Evolutionary conservation across 2,797 vertebrate species (phyloP).

Genomic region (Myotis myotis): DNA sequence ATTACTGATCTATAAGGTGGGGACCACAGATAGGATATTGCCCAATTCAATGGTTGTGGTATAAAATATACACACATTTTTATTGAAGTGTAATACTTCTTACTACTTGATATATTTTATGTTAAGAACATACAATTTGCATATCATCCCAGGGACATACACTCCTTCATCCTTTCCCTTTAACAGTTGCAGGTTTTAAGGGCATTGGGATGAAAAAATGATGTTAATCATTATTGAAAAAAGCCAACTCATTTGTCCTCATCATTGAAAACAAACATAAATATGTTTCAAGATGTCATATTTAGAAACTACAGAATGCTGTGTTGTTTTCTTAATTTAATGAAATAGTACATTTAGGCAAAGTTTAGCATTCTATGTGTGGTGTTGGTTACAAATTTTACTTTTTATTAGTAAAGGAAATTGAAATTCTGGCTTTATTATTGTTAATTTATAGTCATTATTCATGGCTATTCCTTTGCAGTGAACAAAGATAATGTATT

Average conservation of each 20-base stretch:
- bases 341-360: background rate
- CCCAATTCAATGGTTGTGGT: background rate
- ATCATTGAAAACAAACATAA: background rate
- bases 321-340: background rate
- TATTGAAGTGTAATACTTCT: background rate
- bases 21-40: background rate
- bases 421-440: background rate
- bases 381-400: background rate
- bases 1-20: background rate
- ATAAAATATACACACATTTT: background rate
- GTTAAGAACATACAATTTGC: background rate
- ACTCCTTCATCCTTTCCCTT: background rate
- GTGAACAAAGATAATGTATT: background rate
- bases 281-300: background rate
- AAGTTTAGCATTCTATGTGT: background rate
- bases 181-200: background rate
- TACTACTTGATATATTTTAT: background rate
- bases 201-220: background rate
- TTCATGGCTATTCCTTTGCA: background rate
- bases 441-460: conserved; percentile 6
- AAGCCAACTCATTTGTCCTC: background rate
- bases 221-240: background rate
- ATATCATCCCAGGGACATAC: background rate
- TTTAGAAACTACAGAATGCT: background rate
- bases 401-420: conserved; percentile 19